These are phyloP conservation scores for Taphrorychus bicolor DNA, from an alignment of 2,888 invertebrate genomes.

Conservation along the genomic window DNA sequence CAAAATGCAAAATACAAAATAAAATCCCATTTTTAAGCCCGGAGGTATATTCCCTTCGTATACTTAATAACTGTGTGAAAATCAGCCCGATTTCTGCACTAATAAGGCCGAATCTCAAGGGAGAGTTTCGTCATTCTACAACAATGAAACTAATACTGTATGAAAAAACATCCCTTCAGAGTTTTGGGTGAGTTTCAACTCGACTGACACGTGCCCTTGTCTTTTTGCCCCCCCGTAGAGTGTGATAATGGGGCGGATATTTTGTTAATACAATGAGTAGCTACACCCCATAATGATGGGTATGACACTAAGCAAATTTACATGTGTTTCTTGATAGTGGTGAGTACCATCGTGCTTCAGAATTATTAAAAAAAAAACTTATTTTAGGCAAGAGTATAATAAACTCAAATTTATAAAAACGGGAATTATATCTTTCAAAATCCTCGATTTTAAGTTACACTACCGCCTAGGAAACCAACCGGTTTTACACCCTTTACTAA, in stretches of 20 bases:
- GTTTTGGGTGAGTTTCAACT: constrained; percentile 24
- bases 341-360: background rate
- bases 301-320: background rate
- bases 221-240: constrained; percentile 37
- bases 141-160: constrained; percentile 38
- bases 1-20: too few relatives aligned
- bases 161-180: constrained; percentile 31
- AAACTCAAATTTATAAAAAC: background rate
- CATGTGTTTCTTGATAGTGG: background rate
- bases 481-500: too few relatives aligned
- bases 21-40: too few relatives aligned
- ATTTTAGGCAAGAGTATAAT: background rate
- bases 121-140: constrained; percentile 25
- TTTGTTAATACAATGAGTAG: constrained; percentile 13
- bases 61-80: constrained; percentile 25
- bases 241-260: constrained; percentile 36
- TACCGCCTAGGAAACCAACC: too few relatives aligned
- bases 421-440: background rate
- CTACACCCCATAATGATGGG: constrained; percentile 22
- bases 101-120: constrained; percentile 30
- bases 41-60: too few relatives aligned
- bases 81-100: background rate
- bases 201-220: constrained; percentile 30
- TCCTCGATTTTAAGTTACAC: background rate
- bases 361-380: background rate